phyloP scores from a whole-genome alignment of 2,113 vertebrate species.

The Turnix velox region DNA sequence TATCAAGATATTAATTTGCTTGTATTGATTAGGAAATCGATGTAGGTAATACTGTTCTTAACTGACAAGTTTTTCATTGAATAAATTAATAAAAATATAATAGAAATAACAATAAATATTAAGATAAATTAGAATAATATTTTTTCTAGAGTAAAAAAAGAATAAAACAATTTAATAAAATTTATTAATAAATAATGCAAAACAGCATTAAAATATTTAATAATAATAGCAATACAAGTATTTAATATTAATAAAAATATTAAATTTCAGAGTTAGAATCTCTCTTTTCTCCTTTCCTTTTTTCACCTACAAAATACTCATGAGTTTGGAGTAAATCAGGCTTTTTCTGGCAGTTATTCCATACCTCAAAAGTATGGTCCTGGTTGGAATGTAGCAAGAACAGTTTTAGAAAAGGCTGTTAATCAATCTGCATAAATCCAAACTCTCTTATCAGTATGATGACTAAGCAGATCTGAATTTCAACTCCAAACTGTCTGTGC shows the following conservation, averaged over 20 bases:
- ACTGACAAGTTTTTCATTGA: neutral
- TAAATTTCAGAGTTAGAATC: neutral
- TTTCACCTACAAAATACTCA: neutral
- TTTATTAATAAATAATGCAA: too few species aligned
- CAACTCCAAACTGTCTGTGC: neutral
- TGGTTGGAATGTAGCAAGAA: neutral
- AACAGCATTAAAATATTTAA: too few species aligned
- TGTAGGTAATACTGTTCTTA: neutral
- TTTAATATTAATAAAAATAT: neutral
- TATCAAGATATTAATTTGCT: neutral
- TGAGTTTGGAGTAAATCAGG: neutral
- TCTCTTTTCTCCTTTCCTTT: neutral
- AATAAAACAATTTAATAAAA: too few species aligned
- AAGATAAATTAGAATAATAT: too few species aligned
- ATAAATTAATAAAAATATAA: neutral
- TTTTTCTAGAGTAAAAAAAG: too few species aligned
- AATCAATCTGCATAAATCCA: neutral
- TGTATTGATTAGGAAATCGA: neutral
- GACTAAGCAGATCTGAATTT: constrained; percentile 27
- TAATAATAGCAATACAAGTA: too few species aligned
- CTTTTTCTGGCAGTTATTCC: neutral
- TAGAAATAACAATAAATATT: too few species aligned
- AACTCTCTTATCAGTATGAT: neutral
- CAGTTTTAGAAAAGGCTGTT: neutral
- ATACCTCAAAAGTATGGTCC: neutral